Conservation (phyloP, 2,113 vertebrate genomes). For the Thomomys bottae region DNA sequence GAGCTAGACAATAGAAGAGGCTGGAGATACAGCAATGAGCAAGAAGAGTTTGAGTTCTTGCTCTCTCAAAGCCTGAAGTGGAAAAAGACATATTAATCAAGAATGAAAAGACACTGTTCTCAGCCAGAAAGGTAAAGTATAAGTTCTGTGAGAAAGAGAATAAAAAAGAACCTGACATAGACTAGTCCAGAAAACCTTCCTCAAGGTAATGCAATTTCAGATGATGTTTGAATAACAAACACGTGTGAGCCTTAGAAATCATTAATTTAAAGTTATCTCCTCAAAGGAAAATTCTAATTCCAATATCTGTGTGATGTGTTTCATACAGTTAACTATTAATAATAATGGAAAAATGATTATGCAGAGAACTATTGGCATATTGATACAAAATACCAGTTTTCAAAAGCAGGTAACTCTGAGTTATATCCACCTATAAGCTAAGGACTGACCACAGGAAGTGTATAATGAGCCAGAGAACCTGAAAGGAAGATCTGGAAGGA, state of each 20-base stretch:
- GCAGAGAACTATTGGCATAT: not conserved
- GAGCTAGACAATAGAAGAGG: not conserved
- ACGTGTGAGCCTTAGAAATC: not conserved
- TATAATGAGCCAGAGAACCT: too few species aligned
- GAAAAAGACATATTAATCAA: not conserved
- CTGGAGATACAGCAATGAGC: not conserved
- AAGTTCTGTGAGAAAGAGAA: not conserved
- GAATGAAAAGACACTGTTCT: not conserved
- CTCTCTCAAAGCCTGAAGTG: not conserved
- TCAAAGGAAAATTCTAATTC: conserved; percentile 15
- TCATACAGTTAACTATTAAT: not conserved
- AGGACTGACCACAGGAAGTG: too few species aligned
- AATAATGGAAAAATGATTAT: not conserved
- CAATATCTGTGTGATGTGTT: not conserved
- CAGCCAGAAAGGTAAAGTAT: conserved; percentile 27
- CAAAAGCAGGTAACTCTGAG: not conserved
- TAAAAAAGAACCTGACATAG: not conserved
- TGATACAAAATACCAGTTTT: not conserved
- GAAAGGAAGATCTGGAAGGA: not conserved
- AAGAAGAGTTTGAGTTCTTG: not conserved
- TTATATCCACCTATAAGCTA: not conserved
- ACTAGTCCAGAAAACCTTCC: not conserved
- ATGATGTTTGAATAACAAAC: not conserved
- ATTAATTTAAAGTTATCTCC: not conserved
- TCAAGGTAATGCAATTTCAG: not conserved